Base-by-base conservation (phyloP, 2,888 invertebrate genomes). In the Serrognathus titanus region DNA sequence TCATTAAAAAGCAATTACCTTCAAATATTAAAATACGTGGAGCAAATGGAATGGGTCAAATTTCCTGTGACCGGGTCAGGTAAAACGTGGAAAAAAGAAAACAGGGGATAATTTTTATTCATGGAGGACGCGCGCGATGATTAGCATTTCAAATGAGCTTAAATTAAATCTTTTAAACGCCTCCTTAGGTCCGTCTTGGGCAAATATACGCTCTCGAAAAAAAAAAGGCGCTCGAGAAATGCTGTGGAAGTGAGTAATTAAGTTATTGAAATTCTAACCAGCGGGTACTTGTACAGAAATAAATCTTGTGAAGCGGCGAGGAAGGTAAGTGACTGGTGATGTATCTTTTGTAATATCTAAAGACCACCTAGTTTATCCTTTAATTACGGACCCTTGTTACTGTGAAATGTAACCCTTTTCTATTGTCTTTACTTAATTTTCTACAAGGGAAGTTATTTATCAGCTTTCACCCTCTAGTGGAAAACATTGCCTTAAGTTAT, bases 71-170 rank as follows among this genome's bases (percentile, higher is more conserved):
- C 7, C n/a, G 9, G 20, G 13, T 16, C 16, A 43, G 16, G 43
- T 43, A 20, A 43, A 43, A 43, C 43, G 43, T 16, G 16, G 57
- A 50, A 59, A 56, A 59, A 57, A 57, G 53, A 47, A 57, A 60
- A 60, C 46, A 54, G 37, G 51, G 51, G 57, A 55, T 57, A 43
- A 60, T 60, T 60, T 57, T 55, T 57, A 60, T 60, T 60, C 60
- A 60, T 60, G 52, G 55, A 54, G 55, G 57, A 58, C 56, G 55
- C 16, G n/a, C n/a, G 16, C 55, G 36, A 38, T 49, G 16, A 58
- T 60, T 60, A 57, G 55, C 60, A 60, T 60, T 60, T 57, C 57
- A 60, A 57, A 60, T 60, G 57, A 55, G 57, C 57, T 60, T 60
- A 60, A 60, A 60, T 60, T 48, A 52, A 48, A 51, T 50, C 53